Evolutionary conservation across 2,113 vertebrate species (phyloP).

Genomic region (Ibidorhyncha struthersii): DNA sequence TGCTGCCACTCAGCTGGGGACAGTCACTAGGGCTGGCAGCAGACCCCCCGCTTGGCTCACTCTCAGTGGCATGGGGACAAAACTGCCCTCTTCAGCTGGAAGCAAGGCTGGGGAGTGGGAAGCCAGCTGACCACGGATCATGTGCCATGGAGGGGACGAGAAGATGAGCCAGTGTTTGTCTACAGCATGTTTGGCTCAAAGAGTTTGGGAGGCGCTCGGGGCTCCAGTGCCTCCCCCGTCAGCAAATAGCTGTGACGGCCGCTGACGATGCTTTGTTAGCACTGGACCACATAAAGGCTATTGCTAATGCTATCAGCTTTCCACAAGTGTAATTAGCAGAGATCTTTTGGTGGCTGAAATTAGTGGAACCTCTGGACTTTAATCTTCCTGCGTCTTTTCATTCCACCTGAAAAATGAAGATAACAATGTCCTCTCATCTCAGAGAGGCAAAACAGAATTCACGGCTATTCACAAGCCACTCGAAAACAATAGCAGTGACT

Average conservation of each 20-base stretch:
- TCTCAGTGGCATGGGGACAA: rapidly evolving
- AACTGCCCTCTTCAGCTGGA: not conserved
- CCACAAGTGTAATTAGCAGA: constrained; percentile 26
- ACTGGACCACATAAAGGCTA: not conserved
- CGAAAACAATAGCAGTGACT: constrained; percentile 35
- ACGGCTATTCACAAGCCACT: not conserved
- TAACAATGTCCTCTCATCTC: constrained; percentile 18
- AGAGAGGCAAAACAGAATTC: constrained; percentile 14
- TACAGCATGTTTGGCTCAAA: not conserved
- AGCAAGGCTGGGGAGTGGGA: not conserved
- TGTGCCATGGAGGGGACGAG: not conserved
- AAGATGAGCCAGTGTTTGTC: not conserved
- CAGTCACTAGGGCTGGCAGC: not conserved
- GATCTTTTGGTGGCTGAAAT: constrained; percentile 17
- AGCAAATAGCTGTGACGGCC: not conserved
- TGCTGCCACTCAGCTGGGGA: not conserved
- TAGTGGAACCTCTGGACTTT: constrained; percentile 6
- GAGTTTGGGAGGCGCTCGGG: not conserved
- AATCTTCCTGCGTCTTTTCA: not conserved
- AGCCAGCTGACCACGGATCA: rapidly evolving
- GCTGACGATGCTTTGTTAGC: not conserved
- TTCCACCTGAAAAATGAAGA: constrained; percentile 57
- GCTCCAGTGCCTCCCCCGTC: rapidly evolving
- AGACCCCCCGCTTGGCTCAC: rapidly evolving
- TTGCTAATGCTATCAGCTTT: not conserved